Evolutionary conservation across 2,797 vertebrate genomes (phyloP).

Genomic region (Melanotaenia maccullochi): DNA sequence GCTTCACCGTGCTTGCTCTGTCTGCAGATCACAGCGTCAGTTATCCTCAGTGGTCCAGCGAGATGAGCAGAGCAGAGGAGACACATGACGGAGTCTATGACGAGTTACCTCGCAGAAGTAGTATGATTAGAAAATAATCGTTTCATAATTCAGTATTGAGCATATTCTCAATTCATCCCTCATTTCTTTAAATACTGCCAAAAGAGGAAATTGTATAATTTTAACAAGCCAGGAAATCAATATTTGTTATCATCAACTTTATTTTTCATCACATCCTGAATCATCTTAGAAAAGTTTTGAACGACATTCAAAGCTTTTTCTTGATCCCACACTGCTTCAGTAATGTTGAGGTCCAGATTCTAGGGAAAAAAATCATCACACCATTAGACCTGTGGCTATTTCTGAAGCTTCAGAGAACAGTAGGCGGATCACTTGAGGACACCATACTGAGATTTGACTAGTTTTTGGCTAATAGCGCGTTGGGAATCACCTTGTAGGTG

Average conservation of each 20-base stretch:
- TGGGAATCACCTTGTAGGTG: neutral
- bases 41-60: neutral
- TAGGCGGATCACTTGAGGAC: too few species aligned
- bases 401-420: too few species aligned
- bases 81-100: constrained; percentile 65
- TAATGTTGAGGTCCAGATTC: too few species aligned
- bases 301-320: too few species aligned
- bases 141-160: neutral
- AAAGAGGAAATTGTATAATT: neutral
- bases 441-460: too few species aligned
- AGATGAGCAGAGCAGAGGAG: constrained; percentile 2
- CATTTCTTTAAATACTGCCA: neutral
- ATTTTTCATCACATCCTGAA: too few species aligned
- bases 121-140: constrained; percentile 22
- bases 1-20: neutral
- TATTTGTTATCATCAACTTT: too few species aligned
- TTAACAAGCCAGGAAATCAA: too few species aligned
- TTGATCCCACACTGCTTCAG: too few species aligned
- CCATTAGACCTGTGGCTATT: too few species aligned
- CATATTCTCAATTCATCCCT: neutral
- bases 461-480: neutral
- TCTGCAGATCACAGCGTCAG: constrained; percentile 44
- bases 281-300: too few species aligned
- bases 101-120: constrained; percentile 63
- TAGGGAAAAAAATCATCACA: too few species aligned